Evolutionary conservation across 2,113 vertebrate genomes (phyloP), one percentile per base, ranked within the genome.

Genomic region (Leuciscus idus): DNA sequence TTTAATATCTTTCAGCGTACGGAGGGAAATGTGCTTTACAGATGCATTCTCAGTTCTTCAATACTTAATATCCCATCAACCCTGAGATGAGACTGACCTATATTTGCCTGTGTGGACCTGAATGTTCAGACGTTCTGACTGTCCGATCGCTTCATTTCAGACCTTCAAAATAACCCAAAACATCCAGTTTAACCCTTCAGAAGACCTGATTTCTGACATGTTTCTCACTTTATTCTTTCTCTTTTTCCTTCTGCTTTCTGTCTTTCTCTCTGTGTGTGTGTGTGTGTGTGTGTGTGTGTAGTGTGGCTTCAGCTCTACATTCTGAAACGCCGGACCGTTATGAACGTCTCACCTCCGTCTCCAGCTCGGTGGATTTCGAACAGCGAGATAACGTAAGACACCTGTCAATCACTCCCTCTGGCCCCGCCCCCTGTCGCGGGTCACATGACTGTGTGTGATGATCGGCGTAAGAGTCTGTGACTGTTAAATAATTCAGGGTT

Each of bases 351-450:
- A 99, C 97, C 1, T 98, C 98, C 0, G 98, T 99, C 84, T 99
- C 98, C 93, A 98, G 97, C 93, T 99, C 98, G 0, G 97, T 99
- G 19, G 98, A 99, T 94, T 99, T 98, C 2, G 98, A 99, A 91
- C 97, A 99, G 92, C 95, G 97, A 92, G 98, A 99, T 94, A 98
- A 98, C 0, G 98, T 99, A 92, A 98, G 97, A 11, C 70, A 13
- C 17, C 66, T n/a, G 26, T 82, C 76, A 55, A 28, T 79, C 15
- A 36, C 55, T 72, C 74, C 39, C 4, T 84, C n/a, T 52, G 72
- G 70, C 26, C 13, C 61, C 61, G 8, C 81, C 66, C 39, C 3
- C 36, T 57, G 52, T 57, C 17, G 17, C 52, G 1, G 52, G 55
- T 57, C 55, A 57, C 55, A 7, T 55, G 52, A 55, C 17, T 55